Base-by-base conservation (phyloP, 1,140 invertebrate species). In the Elysia chlorotica region DNA sequence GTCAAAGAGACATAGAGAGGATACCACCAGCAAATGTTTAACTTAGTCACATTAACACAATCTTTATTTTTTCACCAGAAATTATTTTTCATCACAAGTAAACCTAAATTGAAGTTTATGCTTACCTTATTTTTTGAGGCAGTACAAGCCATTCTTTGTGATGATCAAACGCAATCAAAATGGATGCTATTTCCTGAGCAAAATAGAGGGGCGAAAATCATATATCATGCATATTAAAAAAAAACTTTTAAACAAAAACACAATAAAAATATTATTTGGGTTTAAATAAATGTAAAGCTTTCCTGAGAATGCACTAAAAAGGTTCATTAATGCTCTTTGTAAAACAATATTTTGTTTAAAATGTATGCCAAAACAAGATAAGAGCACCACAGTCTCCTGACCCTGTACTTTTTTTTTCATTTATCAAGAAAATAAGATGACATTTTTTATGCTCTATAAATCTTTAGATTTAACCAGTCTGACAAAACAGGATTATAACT, bases 141-240 rank as follows among this genome's bases (percentile, higher is more conserved):
- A 96, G 95, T 81, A 94, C 95, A 88, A 97, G 94, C 96, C 96
- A 98, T 91, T 97, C 95, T 85, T 92, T 90, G 88, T 98, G 96
- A 83, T 93, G 93, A 87, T 96, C 95, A 89, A 98, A 98, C 87
- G 95, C 96, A 89, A 98, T 97, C 86, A 99, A 91, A 84, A 98
- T 94, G 59, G 96, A 95, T 23, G 96, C 96, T 87, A 99, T 98
- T 92, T 99, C 96, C 96, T 98, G 91, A 41, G 86, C 85, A 54
- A 70, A 73, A 41, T 23, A 65, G 19, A 62, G 30, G 2, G 41
- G 23, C n/a, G 33, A 63, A 21, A 3, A 28, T 30, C 33, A 23
- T 21, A 6, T 56, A n/a, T 6, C n/a, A 6, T 6, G 3, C 28
- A 30, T 4, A 28, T 30, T 14, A 75, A 53, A 71, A 65, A 30